Percentiles rank a stretch among this genome's conserved stretches.
Conservation (phyloP, 2,888 invertebrate genomes). For the Elmis aenea region DNA sequence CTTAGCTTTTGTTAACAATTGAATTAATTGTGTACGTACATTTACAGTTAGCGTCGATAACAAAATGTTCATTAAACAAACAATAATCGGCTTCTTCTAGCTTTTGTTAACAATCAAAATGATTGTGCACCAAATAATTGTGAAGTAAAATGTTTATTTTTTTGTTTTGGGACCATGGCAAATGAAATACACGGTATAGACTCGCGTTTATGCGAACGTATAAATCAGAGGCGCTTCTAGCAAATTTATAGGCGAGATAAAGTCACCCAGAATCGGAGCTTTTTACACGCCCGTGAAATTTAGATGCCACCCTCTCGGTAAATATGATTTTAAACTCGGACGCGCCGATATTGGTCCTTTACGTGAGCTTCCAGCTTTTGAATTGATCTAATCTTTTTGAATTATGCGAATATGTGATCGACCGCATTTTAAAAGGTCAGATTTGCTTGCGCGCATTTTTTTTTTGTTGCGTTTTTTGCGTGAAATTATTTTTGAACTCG, state of each 20-base stretch:
- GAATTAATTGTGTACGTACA: too few relatives aligned
- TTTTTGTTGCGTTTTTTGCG: too few relatives aligned
- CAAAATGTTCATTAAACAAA: too few relatives aligned
- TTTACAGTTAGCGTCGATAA: too few relatives aligned
- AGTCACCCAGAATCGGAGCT: conserved; percentile 49
- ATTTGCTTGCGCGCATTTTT: too few relatives aligned
- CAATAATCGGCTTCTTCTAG: too few relatives aligned
- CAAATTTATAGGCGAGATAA: conserved; percentile 50
- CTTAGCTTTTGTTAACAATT: too few relatives aligned
- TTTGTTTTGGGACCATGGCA: conserved; percentile 20
- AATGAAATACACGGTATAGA: conserved; percentile 22
- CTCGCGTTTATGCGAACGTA: conserved; percentile 46
- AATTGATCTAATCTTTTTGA: conserved; percentile 38
- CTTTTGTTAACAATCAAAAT: too few relatives aligned
- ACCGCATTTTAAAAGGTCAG: conserved; percentile 30
- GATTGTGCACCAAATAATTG: too few relatives aligned
- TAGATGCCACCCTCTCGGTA: conserved; percentile 44
- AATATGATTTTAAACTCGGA: conserved; percentile 47
- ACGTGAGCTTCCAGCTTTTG: conserved; percentile 38
- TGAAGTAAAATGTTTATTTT: conserved; percentile 1
- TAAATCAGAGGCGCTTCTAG: conserved; percentile 50
- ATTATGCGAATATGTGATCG: conserved; percentile 33
- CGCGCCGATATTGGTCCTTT: conserved; percentile 42
- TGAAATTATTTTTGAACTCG: too few relatives aligned
- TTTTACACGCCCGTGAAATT: conserved; percentile 49